These are phyloP conservation scores for Candoia aspera DNA, from an alignment of 2,113 vertebrate genomes.

Conservation along the genomic window DNA sequence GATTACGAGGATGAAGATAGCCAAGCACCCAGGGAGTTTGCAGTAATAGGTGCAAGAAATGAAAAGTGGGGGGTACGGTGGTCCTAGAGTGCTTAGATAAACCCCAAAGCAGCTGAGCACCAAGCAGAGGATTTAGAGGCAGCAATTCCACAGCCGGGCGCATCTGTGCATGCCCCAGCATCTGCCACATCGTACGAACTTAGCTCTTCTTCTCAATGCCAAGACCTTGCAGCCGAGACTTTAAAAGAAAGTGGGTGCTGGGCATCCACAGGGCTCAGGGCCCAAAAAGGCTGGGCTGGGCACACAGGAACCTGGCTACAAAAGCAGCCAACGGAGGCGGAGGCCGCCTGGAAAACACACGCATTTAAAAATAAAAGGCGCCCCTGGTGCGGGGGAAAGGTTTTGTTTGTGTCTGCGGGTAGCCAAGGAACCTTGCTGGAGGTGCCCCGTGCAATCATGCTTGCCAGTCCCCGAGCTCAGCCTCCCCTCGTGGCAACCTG, in stretches of 20 bases:
- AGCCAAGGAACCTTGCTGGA: not conserved
- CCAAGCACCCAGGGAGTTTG: not conserved
- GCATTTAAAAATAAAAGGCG: not conserved
- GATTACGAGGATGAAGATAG: not conserved
- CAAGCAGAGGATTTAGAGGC: too few relatives aligned
- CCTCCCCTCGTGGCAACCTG: not conserved
- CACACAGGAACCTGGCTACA: not conserved
- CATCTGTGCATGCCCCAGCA: too few relatives aligned
- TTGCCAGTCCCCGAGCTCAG: not conserved
- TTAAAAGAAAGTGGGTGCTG: not conserved
- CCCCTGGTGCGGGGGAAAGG: not conserved
- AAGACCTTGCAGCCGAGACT: not conserved
- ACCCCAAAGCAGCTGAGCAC: not conserved
- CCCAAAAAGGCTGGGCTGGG: not conserved
- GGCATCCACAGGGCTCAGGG: not conserved
- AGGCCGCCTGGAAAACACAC: not conserved
- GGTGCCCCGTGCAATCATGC: not conserved
- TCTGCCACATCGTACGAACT: too few relatives aligned
- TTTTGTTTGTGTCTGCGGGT: slow-evolving; percentile 10
- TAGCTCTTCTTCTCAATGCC: not conserved
- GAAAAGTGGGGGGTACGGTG: not conserved
- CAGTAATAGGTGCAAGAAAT: not conserved
- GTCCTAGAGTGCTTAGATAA: not conserved
- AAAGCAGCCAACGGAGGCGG: not conserved
- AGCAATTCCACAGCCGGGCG: too few relatives aligned